Base-by-base conservation (phyloP, 2,113 vertebrate genomes). In the Dicrurus megarhynchus region DNA sequence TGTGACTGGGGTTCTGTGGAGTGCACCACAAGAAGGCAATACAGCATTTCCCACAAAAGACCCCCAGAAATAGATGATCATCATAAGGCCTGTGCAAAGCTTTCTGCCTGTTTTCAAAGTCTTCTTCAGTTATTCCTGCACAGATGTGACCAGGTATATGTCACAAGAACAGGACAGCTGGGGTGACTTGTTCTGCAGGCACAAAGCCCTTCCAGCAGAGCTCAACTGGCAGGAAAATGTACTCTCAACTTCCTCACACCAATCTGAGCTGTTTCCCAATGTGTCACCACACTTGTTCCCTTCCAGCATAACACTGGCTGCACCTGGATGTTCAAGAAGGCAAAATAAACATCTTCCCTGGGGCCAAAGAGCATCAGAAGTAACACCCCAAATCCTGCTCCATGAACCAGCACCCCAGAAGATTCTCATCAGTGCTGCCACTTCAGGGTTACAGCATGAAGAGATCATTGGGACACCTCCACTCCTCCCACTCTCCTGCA, bases 371-470 rank as follows among this genome's bases (percentile, higher is more conserved):
- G 44, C 16, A 13, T 3, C 26, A 64, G 41, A 52, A 65, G 47
- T 13, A n/a, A 7, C 2, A 0, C 3, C 24, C 44, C 7, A 59
- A 63, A 11, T 16, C 26, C 33, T 53, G 10, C 39, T 70, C 32
- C 55, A 35, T 74, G 41, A 44, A 6, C 9, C 23, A 56, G n/a
- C 12, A 35, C 1, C 23, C 28, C 27, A 24, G 35, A 6, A n/a
- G 11, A n/a, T 16, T 52, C 21, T 30, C 30, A 44, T 3, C 49
- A 14, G 39, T 12, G 42, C 28, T 50, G 49, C 37, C 42, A 7
- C 11, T 13, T 47, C 8, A 42, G 12, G 13, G 19, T 11, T 23
- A 13, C 27, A 33, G 63, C 19, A 7, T 0, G 3, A 4, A n/a
- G 46, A 26, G 14, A 13, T 30, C n/a, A 1, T 0, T 2, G 46